Evolutionary conservation across 2,113 vertebrate genomes (phyloP).

Genomic region (Oophaga pumilio): DNA sequence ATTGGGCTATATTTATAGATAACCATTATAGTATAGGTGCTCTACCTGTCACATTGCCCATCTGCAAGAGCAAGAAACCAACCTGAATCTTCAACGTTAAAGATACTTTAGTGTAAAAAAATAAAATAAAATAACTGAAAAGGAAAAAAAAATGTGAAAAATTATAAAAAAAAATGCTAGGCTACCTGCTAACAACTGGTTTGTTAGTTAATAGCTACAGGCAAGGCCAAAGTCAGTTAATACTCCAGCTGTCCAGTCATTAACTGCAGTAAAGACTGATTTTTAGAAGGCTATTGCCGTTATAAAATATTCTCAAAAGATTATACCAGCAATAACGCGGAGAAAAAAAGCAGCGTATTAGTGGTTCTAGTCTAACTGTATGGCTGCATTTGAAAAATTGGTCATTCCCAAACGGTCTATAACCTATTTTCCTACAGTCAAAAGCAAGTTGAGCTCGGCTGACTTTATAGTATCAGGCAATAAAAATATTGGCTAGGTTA

Average conservation of each 20-base stretch:
- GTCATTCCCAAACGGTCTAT: slow-evolving; percentile 81
- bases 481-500: slow-evolving; percentile 87
- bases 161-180: slow-evolving; percentile 66
- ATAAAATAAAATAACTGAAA: slow-evolving; percentile 25
- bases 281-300: slow-evolving; percentile 81
- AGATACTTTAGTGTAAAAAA: slow-evolving; percentile 73
- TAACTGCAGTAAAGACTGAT: slow-evolving; percentile 83
- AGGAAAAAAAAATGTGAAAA: slow-evolving; percentile 69
- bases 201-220: slow-evolving; percentile 78
- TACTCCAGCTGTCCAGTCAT: slow-evolving; percentile 83
- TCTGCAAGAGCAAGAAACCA: background rate
- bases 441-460: slow-evolving; percentile 85
- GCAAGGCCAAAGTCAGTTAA: slow-evolving; percentile 78
- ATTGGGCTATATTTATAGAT: background rate
- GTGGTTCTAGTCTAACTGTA: slow-evolving; percentile 78
- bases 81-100: slow-evolving; percentile 63
- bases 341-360: slow-evolving; percentile 72
- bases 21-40: background rate
- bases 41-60: background rate
- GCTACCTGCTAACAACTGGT: slow-evolving; percentile 83
- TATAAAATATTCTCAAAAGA: slow-evolving; percentile 86
- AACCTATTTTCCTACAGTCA: slow-evolving; percentile 84
- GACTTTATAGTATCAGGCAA: slow-evolving; percentile 85
- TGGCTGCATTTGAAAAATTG: slow-evolving; percentile 84
- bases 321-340: slow-evolving; percentile 81